Conservation (phyloP, 2,888 invertebrate genomes). For the Dynastes tityus region DNA sequence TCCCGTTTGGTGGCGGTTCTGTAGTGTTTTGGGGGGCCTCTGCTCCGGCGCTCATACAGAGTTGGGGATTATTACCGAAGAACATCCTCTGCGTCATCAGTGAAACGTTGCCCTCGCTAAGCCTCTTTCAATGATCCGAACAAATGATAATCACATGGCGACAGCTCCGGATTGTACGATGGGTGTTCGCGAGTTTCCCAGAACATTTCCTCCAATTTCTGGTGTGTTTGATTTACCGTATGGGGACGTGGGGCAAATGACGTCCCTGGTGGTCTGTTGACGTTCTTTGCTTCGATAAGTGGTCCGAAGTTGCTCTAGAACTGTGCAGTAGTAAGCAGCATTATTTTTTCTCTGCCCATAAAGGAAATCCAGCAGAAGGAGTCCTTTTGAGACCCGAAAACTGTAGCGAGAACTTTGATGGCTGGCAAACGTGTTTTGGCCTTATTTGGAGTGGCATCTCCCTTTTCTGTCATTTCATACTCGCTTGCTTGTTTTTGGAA, state of each 20-base stretch:
- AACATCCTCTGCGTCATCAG: too few species aligned
- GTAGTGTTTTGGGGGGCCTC: too few species aligned
- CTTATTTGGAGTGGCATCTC: background rate
- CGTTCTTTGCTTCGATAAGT: background rate
- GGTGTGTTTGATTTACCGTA: background rate
- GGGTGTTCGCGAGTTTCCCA: background rate
- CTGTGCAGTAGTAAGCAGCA: background rate
- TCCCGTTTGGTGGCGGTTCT: too few species aligned
- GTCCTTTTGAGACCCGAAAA: background rate
- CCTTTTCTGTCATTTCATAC: background rate
- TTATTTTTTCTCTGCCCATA: too few species aligned
- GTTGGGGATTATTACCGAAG: too few species aligned
- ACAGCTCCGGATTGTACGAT: background rate
- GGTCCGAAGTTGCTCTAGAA: background rate
- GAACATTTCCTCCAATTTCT: conserved; percentile 6
- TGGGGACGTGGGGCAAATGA: background rate
- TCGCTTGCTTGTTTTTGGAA: background rate
- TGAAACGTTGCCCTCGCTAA: background rate
- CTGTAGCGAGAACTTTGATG: background rate
- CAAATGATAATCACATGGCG: background rate
- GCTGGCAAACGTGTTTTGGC: background rate
- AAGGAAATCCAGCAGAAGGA: background rate
- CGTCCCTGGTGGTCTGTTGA: background rate
- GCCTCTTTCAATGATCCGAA: background rate
- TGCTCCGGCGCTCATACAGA: too few species aligned